Conservation (phyloP, 2,113 vertebrate species). For the Melanotaenia duboulayi region DNA sequence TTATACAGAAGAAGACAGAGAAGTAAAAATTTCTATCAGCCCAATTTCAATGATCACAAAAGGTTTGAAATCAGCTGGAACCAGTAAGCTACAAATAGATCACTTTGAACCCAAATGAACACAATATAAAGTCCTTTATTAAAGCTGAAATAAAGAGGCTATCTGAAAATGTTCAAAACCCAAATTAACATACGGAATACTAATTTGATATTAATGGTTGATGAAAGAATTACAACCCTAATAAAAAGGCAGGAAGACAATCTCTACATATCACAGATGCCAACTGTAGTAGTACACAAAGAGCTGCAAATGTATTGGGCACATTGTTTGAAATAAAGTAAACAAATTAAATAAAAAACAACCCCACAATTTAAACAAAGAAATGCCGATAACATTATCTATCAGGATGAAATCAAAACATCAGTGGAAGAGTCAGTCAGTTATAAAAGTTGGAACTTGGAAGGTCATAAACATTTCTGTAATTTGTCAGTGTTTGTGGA, state of each 20-base stretch:
- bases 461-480: background rate
- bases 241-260: background rate
- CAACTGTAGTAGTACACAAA: background rate
- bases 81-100: conserved; percentile 56
- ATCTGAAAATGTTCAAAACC: conserved; percentile 51
- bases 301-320: conserved; percentile 3
- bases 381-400: too few relatives aligned
- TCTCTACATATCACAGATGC: conserved; percentile 26
- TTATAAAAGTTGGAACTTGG: conserved; percentile 5
- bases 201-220: conserved; percentile 47
- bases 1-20: conserved; percentile 38
- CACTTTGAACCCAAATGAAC: conserved; percentile 23
- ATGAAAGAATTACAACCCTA: conserved; percentile 30
- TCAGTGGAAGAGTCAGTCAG: conserved; percentile 30
- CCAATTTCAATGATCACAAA: conserved; percentile 49
- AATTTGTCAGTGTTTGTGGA: too few relatives aligned
- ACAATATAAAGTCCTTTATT: conserved; percentile 37
- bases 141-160: conserved; percentile 46
- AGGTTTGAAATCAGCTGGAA: conserved; percentile 32
- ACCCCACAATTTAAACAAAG: too few relatives aligned
- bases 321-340: background rate
- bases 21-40: conserved; percentile 46
- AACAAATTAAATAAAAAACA: too few relatives aligned
- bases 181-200: conserved; percentile 39
- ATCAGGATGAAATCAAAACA: too few relatives aligned